Conservation (phyloP, 2,113 vertebrate genomes). For the Ancistrus triradiatus region DNA sequence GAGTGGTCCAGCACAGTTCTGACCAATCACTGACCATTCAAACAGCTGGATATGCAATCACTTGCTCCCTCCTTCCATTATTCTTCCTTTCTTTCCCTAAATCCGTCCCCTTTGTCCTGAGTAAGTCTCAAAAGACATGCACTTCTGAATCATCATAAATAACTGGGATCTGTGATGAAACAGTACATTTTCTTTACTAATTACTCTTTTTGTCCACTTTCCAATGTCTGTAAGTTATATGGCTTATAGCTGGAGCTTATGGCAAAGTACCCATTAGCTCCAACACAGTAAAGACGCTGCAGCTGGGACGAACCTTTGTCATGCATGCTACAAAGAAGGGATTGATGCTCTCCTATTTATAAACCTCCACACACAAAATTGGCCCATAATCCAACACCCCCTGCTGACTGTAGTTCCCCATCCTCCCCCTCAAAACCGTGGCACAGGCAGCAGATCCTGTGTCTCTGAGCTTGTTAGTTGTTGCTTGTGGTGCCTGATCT, state of each 20-base stretch:
- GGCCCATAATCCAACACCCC: slow-evolving; percentile 35
- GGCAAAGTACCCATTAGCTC: slow-evolving; percentile 16
- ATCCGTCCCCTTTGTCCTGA: too few relatives aligned
- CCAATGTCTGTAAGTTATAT: not conserved
- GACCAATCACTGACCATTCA: slow-evolving; percentile 58
- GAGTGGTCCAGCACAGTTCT: slow-evolving; percentile 58
- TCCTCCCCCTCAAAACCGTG: slow-evolving; percentile 7
- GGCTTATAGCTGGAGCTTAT: slow-evolving; percentile 5
- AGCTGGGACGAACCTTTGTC: slow-evolving; percentile 36
- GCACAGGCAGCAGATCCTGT: slow-evolving; percentile 21
- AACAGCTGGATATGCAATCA: slow-evolving; percentile 61
- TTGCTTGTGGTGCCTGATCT: slow-evolving; percentile 25
- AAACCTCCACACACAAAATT: slow-evolving; percentile 22
- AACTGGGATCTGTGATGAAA: not conserved
- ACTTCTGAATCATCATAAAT: too few relatives aligned
- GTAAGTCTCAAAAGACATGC: too few relatives aligned
- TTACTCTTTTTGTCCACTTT: not conserved
- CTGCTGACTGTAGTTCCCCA: slow-evolving; percentile 18
- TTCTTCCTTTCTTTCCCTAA: too few relatives aligned
- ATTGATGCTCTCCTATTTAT: slow-evolving; percentile 25
- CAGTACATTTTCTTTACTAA: slow-evolving; percentile 3
- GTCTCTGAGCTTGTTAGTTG: slow-evolving; percentile 9
- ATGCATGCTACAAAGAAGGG: slow-evolving; percentile 31
- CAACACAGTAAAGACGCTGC: slow-evolving; percentile 18
- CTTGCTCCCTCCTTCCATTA: slow-evolving; percentile 40